These are phyloP conservation scores for Actinernus sp. DNA, from an alignment of 92 coral and sea anemone genomes.

Conservation along the genomic window DNA sequence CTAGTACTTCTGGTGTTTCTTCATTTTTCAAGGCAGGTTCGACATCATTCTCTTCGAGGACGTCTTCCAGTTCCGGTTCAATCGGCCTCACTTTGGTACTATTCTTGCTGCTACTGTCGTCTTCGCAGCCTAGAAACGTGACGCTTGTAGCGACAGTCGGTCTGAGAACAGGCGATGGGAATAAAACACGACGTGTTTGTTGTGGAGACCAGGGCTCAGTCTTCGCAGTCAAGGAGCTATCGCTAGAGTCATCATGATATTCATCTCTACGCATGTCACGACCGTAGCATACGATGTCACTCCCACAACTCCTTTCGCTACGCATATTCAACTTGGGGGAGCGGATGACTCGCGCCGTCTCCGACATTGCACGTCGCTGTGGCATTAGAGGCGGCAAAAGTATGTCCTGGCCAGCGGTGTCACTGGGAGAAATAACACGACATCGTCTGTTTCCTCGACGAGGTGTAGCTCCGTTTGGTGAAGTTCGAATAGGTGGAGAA, in stretches of 20 bases:
- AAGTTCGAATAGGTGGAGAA: not conserved
- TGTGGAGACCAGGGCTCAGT: conserved; percentile 79
- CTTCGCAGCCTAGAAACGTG: conserved; percentile 80
- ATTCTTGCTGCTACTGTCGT: conserved; percentile 26
- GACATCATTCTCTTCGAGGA: not conserved
- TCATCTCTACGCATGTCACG: conserved; percentile 1
- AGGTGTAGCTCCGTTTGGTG: conserved; percentile 18
- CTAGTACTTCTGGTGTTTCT: not conserved
- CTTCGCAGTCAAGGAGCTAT: conserved; percentile 81
- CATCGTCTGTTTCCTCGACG: conserved; percentile 54
- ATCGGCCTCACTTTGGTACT: conserved; percentile 36
- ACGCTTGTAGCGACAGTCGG: conserved; percentile 57
- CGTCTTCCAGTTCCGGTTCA: conserved; percentile 26
- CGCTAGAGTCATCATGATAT: conserved; percentile 77
- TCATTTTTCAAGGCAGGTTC: too few species aligned
- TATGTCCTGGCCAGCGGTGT: conserved; percentile 55
- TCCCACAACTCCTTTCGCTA: conserved; percentile 69
- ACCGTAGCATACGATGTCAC: conserved; percentile 61
- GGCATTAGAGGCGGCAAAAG: conserved; percentile 86
- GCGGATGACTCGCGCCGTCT: conserved; percentile 75
- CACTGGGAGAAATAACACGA: conserved; percentile 50
- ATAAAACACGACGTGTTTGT: conserved; percentile 4
- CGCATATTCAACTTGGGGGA: conserved; percentile 60
- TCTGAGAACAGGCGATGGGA: conserved; percentile 11
- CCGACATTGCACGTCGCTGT: conserved; percentile 63